Conservation (phyloP, 2,797 vertebrate genomes). For the Decapterus maruadsi region DNA sequence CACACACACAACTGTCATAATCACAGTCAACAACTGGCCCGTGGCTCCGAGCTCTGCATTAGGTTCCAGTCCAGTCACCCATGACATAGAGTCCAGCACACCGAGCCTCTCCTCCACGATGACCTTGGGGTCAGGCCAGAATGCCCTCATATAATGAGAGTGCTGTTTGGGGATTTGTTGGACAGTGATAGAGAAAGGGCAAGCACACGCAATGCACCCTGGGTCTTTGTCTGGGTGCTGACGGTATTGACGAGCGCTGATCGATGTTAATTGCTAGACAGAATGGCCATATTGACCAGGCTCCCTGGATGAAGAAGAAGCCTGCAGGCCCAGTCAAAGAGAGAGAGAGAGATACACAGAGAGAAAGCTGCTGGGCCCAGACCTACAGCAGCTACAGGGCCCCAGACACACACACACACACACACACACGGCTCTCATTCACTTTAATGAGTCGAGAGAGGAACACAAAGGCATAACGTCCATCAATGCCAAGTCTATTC, state of each 20-base stretch:
- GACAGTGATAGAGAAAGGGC: constrained; percentile 81
- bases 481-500: constrained; percentile 81
- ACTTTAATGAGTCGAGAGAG: constrained; percentile 78
- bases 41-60: constrained; percentile 40
- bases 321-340: constrained; percentile 78
- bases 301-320: constrained; percentile 71
- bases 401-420: constrained; percentile 59
- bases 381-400: constrained; percentile 68
- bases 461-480: constrained; percentile 78
- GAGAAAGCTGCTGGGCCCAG: constrained; percentile 50
- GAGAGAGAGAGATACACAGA: constrained; percentile 43
- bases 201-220: constrained; percentile 81
- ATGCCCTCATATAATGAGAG: constrained; percentile 84
- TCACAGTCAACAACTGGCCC: constrained; percentile 65
- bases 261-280: constrained; percentile 89
- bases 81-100: constrained; percentile 70
- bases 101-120: constrained; percentile 62
- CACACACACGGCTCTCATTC: constrained; percentile 68
- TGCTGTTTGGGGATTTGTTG: constrained; percentile 84
- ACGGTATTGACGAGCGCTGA: constrained; percentile 85
- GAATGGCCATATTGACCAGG: constrained; percentile 87
- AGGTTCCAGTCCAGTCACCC: constrained; percentile 74
- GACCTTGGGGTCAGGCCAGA: constrained; percentile 84
- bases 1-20: constrained; percentile 51
- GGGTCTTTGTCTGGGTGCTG: constrained; percentile 86